Conservation (phyloP, 2,888 invertebrate species). For the Cactoblastis cactorum region DNA sequence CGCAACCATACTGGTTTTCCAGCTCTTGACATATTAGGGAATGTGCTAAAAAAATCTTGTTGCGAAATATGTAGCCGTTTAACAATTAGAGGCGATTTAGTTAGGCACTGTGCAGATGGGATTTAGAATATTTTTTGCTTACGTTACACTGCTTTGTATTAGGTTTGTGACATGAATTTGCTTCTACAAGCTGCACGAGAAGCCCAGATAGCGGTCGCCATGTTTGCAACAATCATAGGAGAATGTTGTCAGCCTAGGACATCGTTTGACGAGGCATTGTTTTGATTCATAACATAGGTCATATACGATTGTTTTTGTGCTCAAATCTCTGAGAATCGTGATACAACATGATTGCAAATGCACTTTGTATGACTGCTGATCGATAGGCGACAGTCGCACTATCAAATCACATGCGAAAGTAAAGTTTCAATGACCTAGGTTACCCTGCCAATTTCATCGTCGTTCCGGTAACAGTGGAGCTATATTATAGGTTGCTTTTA, state of each 20-base stretch:
- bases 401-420: slow-evolving; percentile 57
- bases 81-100: slow-evolving; percentile 43
- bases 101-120: slow-evolving; percentile 45
- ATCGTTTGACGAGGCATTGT: slow-evolving; percentile 58
- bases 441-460: slow-evolving; percentile 53
- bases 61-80: slow-evolving; percentile 37
- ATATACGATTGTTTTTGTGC: slow-evolving; percentile 41
- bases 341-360: slow-evolving; percentile 31
- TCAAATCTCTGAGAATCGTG: slow-evolving; percentile 36
- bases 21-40: slow-evolving; percentile 62
- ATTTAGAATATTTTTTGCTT: slow-evolving; percentile 73
- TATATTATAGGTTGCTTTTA: slow-evolving; percentile 61
- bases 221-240: slow-evolving; percentile 77
- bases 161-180: slow-evolving; percentile 75
- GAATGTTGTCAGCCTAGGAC: slow-evolving; percentile 67
- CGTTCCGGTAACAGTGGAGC: slow-evolving; percentile 48
- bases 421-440: slow-evolving; percentile 67
- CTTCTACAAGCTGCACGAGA: slow-evolving; percentile 67
- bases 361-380: slow-evolving; percentile 42
- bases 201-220: slow-evolving; percentile 79
- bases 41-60: slow-evolving; percentile 47
- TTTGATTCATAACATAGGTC: slow-evolving; percentile 47
- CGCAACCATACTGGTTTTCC: slow-evolving; percentile 78
- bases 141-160: slow-evolving; percentile 75
- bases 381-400: slow-evolving; percentile 45